Evolutionary conservation across 1,140 invertebrate species (phyloP), one percentile per base, ranked within the genome.

Genomic region (Bombus affinis): DNA sequence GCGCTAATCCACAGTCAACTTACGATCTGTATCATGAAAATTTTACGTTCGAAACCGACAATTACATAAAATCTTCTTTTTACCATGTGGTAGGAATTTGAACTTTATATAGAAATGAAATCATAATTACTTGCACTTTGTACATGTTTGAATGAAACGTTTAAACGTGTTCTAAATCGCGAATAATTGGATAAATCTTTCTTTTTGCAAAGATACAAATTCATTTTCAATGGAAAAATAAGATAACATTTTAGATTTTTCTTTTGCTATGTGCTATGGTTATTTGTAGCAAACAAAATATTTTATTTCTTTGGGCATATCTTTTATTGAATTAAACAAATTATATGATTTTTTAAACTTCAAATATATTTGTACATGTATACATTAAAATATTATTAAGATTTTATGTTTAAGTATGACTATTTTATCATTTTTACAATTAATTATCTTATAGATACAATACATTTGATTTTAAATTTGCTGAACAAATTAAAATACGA

Each of bases 1-100:
- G 47, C 79, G 37, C 15, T 75, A 81, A 44, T 44, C 57, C 35
- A 62, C 44, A n/a, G 44, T 32, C 57, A 18, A 42, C 59, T 85
- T 59, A 42, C 44, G 44, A 85, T 73, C 13, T 57, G 59, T 66
- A 53, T 42, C 39, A 71, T 32, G 35, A 66, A 22, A 25, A 32
- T 28, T 13, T 25, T 35, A 65, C 25, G 44, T 9, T 18, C 25
- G 35, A 6, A 59, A 59, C 22, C 2, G 13, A 37, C 25, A 70
- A 66, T 57, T 18, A n/a, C 10, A 53, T 53, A 53, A 53, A 66
- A 72, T 74, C 42, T 5, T 74, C 42, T 5, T n/a, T 12, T 22
- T 35, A 15, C 6, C 35, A 79, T 81, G 57, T 80, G 18, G 35
- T 39, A 42, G 53, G 57, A 70, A 72, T 39, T 80, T 12, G 22